Evolutionary conservation across 2,888 invertebrate genomes (phyloP), one percentile per base, ranked within the genome.

Genomic region (Stegophylla sp.): DNA sequence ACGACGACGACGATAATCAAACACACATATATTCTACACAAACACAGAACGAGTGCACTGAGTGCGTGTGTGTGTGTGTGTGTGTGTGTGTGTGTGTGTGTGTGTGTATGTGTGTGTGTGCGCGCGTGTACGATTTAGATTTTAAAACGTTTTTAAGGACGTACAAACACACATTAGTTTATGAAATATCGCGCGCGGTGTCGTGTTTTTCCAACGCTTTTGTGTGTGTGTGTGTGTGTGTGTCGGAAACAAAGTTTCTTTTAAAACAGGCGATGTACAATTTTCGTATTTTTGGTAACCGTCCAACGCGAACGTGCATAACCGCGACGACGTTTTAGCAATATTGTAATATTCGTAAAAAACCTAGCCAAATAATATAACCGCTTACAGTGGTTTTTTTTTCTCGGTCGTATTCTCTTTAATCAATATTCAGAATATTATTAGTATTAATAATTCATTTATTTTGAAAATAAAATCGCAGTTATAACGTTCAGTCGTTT

Each of bases 101-200:
- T n/a, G n/a, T n/a, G n/a, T 45, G 23, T 26, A 12, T 43, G 43
- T 45, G 4, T 26, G 26, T 26, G 13, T 1, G 34, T 26, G n/a
- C 4, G 20, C 23, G 51, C 17, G 41, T 51, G 43, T 76, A 66
- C 53, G 15, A 76, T 66, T 66, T 76, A 51, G 53, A 75, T 75
- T 64, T n/a, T 64, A 53, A 75, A 75, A 75, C 51, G 64, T 64
- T 64, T 64, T 53, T 64, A 64, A 64, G 75, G 75, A 76, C 66
- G 13, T 53, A 66, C 75, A 76, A 51, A 66, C 64, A 76, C 64
- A 76, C 64, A 76, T 66, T 76, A 66, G 75, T 66, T 66, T 66
- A 53, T 66, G 75, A 76, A 76, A 76, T 43, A 66, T 66, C 41
- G 51, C 28, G n/a, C 41, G 51, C 28, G n/a, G 63, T 34, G 63